phyloP scores from a whole-genome alignment of 2,797 vertebrate species.

The Spheniscus humboldti region DNA sequence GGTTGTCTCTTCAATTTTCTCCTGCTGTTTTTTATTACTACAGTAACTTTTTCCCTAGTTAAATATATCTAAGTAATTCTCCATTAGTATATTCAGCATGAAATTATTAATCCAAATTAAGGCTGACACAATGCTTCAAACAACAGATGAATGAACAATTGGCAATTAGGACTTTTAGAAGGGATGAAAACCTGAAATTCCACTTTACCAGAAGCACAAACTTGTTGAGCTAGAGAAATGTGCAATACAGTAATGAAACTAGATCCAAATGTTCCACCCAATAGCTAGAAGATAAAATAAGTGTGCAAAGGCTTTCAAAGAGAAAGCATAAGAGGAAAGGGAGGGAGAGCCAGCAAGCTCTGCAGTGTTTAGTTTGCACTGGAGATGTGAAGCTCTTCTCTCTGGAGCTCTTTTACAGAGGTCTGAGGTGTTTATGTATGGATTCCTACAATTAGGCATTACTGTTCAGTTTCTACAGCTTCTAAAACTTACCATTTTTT shows the following conservation, averaged over 20 bases:
- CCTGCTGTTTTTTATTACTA: slow-evolving; percentile 26
- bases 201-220: not conserved
- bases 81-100: not conserved
- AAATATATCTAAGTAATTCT: slow-evolving; percentile 33
- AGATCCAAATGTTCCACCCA: not conserved
- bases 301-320: not conserved
- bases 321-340: not conserved
- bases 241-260: not conserved
- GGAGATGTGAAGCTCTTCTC: not conserved
- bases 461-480: not conserved
- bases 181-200: not conserved
- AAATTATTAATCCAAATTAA: slow-evolving; percentile 59
- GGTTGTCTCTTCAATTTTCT: not conserved
- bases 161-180: not conserved
- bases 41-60: slow-evolving; percentile 7
- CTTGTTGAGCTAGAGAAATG: not conserved
- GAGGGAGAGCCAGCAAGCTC: not conserved
- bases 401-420: not conserved
- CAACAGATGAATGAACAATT: not conserved
- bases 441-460: not conserved
- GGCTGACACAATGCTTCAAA: not conserved
- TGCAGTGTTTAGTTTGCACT: not conserved
- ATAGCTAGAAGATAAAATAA: not conserved
- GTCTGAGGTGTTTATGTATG: not conserved
- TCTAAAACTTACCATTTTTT: not conserved